Percentiles rank a stretch among this genome's conserved stretches.
phyloP scores from a whole-genome alignment of 2,888 invertebrate genomes.

The Anthophora plumipes region DNA sequence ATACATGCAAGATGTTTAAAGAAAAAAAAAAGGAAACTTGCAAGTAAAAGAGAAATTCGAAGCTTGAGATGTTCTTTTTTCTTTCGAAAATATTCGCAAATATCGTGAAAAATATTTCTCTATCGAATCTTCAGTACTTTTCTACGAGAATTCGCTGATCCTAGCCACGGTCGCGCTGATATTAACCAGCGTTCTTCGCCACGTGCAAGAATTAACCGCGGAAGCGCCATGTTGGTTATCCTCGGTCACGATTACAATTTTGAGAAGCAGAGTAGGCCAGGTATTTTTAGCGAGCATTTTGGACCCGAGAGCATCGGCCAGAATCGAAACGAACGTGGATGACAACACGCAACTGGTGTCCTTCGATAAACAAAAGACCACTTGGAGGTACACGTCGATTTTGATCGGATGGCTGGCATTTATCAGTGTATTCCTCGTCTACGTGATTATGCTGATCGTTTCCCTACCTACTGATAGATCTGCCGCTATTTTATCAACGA shows the following conservation, averaged over 20 bases:
- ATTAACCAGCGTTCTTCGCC: constrained; percentile 65
- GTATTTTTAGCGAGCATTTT: constrained; percentile 74
- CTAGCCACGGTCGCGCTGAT: constrained; percentile 69
- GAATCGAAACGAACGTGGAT: constrained; percentile 70
- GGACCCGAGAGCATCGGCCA: constrained; percentile 76
- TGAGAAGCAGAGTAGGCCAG: constrained; percentile 77
- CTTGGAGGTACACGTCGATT: constrained; percentile 74
- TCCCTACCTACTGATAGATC: constrained; percentile 52
- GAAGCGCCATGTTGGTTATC: constrained; percentile 75
- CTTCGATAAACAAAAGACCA: constrained; percentile 46
- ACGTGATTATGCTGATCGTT: constrained; percentile 71
- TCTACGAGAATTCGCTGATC: constrained; percentile 76
- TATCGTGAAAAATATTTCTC: too few relatives aligned
- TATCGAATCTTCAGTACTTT: constrained; percentile 76
- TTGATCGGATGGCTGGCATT: constrained; percentile 77
- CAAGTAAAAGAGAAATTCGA: too few relatives aligned
- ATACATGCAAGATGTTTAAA: too few relatives aligned
- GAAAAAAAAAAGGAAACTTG: too few relatives aligned
- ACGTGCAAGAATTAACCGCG: constrained; percentile 65
- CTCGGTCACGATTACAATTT: constrained; percentile 59
- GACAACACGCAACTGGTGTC: constrained; percentile 72
- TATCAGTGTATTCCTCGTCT: constrained; percentile 65
- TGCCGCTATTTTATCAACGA: background rate
- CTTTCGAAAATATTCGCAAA: too few relatives aligned
- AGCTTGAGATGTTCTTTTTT: too few relatives aligned